Evolutionary conservation across 1,140 invertebrate species (phyloP), one percentile per base, ranked within the genome.

Genomic region (Aphaenogaster floridana): DNA sequence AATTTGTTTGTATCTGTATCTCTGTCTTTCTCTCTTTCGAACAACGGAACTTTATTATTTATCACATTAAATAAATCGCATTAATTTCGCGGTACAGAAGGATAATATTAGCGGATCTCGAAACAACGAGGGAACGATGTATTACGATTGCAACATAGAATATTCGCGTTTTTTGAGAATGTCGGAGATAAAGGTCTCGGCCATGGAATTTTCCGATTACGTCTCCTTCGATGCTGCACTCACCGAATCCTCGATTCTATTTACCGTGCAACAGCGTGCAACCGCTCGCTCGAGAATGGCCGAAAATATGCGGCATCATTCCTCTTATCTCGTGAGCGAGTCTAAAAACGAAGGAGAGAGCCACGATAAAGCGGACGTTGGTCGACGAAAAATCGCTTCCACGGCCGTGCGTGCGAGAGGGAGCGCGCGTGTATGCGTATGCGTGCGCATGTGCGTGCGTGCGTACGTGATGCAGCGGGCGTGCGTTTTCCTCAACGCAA

Each of bases 251-350:
- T 48, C 21, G 9, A 21, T 45, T 42, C 42, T 68, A 36, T 78
- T 80, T 74, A 72, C 17, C 17, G 17, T 39, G 9, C 28, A 17
- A 45, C 34, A 48, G 79, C 34, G 21, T 64, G 59, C 72, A 85
- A 34, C 15, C 34, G 45, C n/a, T 1, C 13, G 13, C 45, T 48
- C 21, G 48, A 48, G 42, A 54, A 57, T 34, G n/a, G 68, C 39
- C 36, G 83, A 89, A 89, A 89, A 89, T 86, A 89, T 80, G 74
- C 81, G 48, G 34, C 68, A 85, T n/a, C 54, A 57, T 71, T 78
- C 13, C 45, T 57, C 57, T 89, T 86, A 86, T 86, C 88, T 88
- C 7, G 45, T n/a, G 17, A 21, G 11, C 6, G 52, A 0, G 72
- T 54, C 59, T 77, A 66, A 86, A 76, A 36, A 21, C 45, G 28